phyloP scores from a whole-genome alignment of 2,888 invertebrate species.

The Caenorhabditis sinica region DNA sequence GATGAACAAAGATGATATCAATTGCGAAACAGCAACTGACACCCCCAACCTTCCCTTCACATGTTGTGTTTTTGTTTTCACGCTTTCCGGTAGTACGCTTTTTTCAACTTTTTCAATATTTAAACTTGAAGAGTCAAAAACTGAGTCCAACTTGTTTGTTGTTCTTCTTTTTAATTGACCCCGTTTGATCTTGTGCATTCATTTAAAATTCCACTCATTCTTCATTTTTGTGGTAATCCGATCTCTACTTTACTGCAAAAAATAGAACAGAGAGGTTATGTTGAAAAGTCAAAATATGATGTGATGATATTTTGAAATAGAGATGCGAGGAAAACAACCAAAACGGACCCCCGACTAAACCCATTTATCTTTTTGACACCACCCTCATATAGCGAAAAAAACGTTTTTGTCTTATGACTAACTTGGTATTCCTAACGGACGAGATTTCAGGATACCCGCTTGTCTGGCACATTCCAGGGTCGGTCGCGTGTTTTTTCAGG shows the following conservation, averaged over 20 bases:
- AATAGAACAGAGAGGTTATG: constrained; percentile 29
- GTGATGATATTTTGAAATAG: constrained; percentile 50
- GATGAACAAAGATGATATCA: constrained; percentile 64
- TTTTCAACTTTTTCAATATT: constrained; percentile 8
- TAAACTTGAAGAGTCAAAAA: not conserved
- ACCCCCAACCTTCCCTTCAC: constrained; percentile 33
- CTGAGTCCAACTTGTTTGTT: not conserved
- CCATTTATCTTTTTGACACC: constrained; percentile 49
- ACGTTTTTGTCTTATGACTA: constrained; percentile 43
- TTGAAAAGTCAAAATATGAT: constrained; percentile 58
- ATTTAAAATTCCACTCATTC: not conserved
- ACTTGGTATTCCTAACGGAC: constrained; percentile 33
- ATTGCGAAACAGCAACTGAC: constrained; percentile 61
- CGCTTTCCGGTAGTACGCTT: constrained; percentile 55
- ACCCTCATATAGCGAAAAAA: constrained; percentile 15
- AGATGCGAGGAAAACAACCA: constrained; percentile 1
- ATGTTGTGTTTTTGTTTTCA: constrained; percentile 59
- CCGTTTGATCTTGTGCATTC: not conserved
- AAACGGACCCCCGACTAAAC: constrained; percentile 13
- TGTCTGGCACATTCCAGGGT: constrained; percentile 39
- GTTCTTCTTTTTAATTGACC: not conserved
- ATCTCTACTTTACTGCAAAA: constrained; percentile 10
- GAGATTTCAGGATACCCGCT: constrained; percentile 27
- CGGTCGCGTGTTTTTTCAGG: constrained; percentile 32
- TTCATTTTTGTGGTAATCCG: constrained; percentile 39